These are phyloP conservation scores for Vespertilio murinus DNA, from an alignment of 2,797 vertebrate genomes.

Conservation along the genomic window DNA sequence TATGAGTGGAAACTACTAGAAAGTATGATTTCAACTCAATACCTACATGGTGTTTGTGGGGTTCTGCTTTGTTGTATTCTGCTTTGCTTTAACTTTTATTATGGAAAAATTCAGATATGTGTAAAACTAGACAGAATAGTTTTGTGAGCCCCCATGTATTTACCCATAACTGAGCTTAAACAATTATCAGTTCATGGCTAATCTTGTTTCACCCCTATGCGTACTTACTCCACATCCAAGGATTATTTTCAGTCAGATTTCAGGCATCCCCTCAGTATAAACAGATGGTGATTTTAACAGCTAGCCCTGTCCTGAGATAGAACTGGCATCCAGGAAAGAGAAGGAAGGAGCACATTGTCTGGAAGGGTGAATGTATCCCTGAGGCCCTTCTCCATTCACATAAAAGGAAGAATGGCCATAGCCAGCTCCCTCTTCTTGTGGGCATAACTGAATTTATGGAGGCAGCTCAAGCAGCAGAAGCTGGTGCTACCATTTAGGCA, in stretches of 20 bases:
- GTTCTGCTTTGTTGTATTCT: constrained; percentile 43
- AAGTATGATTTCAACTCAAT: constrained; percentile 59
- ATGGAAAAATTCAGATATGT: constrained; percentile 42
- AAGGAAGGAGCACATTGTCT: not conserved
- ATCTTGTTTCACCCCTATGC: not conserved
- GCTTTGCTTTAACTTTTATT: constrained; percentile 56
- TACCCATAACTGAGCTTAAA: not conserved
- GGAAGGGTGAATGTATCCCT: not conserved
- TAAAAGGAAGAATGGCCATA: not conserved
- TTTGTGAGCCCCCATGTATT: not conserved
- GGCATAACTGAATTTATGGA: not conserved
- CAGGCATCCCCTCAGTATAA: not conserved
- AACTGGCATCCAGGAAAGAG: not conserved
- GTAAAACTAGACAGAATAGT: constrained; percentile 34
- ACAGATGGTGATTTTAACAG: constrained; percentile 15
- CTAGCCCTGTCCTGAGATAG: constrained; percentile 25
- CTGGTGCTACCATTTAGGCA: not conserved
- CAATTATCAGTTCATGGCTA: not conserved
- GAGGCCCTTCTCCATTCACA: constrained; percentile 26
- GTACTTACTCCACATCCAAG: not conserved
- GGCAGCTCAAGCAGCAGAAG: not conserved
- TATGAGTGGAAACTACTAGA: constrained; percentile 53
- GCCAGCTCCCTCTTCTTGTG: not conserved
- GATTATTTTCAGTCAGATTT: constrained; percentile 35
- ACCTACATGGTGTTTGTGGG: not conserved